phyloP scores from a whole-genome alignment of 2,113 vertebrate genomes.

The Lipotes vexillifer region DNA sequence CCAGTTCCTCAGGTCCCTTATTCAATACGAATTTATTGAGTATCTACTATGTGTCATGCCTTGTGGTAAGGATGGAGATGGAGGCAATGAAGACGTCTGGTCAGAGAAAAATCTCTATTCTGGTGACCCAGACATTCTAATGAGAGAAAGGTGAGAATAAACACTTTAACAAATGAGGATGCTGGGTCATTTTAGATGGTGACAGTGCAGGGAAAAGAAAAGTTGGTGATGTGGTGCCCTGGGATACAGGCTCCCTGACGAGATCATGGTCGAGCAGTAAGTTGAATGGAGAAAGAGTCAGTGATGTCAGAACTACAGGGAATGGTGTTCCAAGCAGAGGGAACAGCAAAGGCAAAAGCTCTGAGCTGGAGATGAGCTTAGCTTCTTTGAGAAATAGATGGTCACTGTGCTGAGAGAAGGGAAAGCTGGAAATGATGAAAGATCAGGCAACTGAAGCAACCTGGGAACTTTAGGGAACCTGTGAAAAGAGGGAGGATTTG shows the following conservation, averaged over 20 bases:
- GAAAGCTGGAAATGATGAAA: rapidly evolving
- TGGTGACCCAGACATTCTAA: neutral
- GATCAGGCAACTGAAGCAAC: too few relatives aligned
- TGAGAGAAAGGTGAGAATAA: neutral
- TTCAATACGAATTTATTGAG: neutral
- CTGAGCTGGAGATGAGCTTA: neutral
- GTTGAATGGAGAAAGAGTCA: neutral
- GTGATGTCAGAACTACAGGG: rapidly evolving
- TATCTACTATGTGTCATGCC: neutral
- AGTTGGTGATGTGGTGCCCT: too few relatives aligned
- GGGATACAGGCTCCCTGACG: neutral
- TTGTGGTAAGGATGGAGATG: neutral
- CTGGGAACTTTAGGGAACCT: neutral
- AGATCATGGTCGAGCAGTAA: neutral
- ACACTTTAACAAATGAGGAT: neutral
- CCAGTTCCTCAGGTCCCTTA: rapidly evolving
- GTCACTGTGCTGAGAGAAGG: too few relatives aligned
- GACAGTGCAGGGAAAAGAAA: neutral
- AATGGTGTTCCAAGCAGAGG: too few relatives aligned
- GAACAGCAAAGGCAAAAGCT: neutral
- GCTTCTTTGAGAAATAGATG: neutral
- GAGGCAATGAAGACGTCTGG: neutral
- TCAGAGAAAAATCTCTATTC: neutral
- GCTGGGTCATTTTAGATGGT: neutral
- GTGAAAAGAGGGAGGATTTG: rapidly evolving